Percentiles rank a stretch among this genome's conserved stretches.
These are phyloP conservation scores for Pocillopora damicornis DNA, from an alignment of 64 coral and sea anemone genomes.

Conservation along the genomic window DNA sequence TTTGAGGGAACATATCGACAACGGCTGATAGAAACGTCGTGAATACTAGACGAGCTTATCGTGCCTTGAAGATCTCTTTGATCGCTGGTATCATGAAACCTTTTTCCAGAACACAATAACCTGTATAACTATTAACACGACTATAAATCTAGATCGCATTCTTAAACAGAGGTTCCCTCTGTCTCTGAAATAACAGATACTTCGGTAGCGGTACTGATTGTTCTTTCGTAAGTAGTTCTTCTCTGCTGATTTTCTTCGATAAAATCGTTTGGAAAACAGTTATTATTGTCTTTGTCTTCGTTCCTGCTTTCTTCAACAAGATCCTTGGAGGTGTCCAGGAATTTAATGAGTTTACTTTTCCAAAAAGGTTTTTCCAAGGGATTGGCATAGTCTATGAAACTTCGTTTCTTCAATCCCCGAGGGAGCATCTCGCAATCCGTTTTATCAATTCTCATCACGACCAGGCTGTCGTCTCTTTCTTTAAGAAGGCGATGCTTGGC, in stretches of 20 bases:
- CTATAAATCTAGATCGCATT: no score
- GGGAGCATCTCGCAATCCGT: slow-evolving; percentile 26
- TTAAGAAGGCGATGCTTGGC: slow-evolving; percentile 34
- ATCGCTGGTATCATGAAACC: no score
- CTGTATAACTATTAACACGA: no score
- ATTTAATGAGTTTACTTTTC: slow-evolving; percentile 10
- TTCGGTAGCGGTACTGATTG: no score
- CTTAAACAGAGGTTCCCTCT: no score
- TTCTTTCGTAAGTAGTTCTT: no score
- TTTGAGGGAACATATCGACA: no score
- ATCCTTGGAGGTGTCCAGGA: not conserved
- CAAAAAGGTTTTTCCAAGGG: slow-evolving; percentile 15
- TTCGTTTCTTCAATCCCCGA: slow-evolving; percentile 17
- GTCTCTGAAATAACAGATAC: no score
- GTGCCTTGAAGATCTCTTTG: no score
- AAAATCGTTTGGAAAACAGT: not conserved
- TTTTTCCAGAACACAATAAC: no score
- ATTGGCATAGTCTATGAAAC: slow-evolving; percentile 18
- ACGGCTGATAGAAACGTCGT: no score
- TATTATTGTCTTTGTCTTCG: not conserved
- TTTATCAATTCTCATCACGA: slow-evolving; percentile 36
- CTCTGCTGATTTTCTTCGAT: not conserved
- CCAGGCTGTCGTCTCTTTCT: slow-evolving; percentile 16
- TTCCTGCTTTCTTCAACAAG: not conserved
- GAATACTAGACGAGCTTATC: no score